A percentile compares a stretch with the other conserved stretches of the same genome.
phyloP scores from a whole-genome alignment of 2,797 vertebrate species.

The Enoplosus armatus region DNA sequence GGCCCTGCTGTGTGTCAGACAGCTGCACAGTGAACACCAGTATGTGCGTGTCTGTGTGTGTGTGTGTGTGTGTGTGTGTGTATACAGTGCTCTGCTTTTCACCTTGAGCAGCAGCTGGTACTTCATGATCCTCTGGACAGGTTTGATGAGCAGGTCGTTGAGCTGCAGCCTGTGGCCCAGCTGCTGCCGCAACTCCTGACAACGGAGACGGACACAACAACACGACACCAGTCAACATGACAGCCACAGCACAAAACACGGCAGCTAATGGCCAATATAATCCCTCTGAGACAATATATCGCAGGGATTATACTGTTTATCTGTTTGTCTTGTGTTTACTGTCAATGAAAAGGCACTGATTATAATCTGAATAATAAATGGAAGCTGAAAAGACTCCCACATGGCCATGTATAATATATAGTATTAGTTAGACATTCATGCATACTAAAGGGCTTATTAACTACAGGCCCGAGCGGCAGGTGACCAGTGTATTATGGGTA shows the following conservation, averaged over 20 bases:
- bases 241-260: constrained; percentile 19
- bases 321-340: constrained; percentile 31
- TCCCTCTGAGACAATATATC: constrained; percentile 15
- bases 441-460: constrained; percentile 27
- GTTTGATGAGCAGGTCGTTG: constrained; percentile 97
- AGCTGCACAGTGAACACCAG: constrained; percentile 40
- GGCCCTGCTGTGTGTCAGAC: constrained; percentile 48
- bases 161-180: constrained; percentile 97
- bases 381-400: constrained; percentile 26
- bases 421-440: constrained; percentile 8
- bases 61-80: constrained; percentile 25
- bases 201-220: constrained; percentile 34
- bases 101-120: constrained; percentile 99
- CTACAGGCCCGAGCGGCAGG: background rate
- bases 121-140: constrained; percentile 99
- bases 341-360: constrained; percentile 33
- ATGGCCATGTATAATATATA: constrained; percentile 39
- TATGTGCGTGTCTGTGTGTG: constrained; percentile 18
- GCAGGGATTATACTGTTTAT: constrained; percentile 2
- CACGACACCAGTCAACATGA: constrained; percentile 48
- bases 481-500: background rate
- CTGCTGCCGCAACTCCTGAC: constrained; percentile 94
- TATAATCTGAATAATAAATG: constrained; percentile 53
- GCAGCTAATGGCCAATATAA: constrained; percentile 23
- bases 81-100: constrained; percentile 52